phyloP scores from a whole-genome alignment of 2,797 vertebrate species.

The Hapalemur alaotrensis region DNA sequence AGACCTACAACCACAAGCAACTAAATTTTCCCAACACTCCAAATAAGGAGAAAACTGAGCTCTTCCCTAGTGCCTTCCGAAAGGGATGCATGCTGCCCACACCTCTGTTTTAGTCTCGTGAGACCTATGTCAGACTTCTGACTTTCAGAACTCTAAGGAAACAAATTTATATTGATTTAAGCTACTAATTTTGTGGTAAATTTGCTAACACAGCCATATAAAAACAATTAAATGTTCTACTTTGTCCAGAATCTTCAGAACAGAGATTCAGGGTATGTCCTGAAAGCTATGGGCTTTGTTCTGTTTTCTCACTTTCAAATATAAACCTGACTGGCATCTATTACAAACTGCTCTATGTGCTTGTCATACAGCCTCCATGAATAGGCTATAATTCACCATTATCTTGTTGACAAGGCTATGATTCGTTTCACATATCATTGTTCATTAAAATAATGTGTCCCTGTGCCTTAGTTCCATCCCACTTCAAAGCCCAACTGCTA shows the following conservation, averaged over 20 bases:
- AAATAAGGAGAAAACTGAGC: background rate
- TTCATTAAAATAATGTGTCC: slow-evolving; percentile 83
- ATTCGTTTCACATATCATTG: slow-evolving; percentile 81
- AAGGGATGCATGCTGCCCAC: background rate
- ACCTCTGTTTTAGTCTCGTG: background rate
- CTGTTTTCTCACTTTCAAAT: background rate
- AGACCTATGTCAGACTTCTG: background rate
- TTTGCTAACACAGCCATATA: background rate
- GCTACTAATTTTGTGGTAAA: background rate
- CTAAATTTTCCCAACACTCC: background rate
- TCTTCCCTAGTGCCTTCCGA: background rate
- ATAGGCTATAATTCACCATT: slow-evolving; percentile 79
- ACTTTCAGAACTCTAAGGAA: background rate
- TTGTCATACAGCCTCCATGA: slow-evolving; percentile 57
- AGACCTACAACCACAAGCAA: background rate
- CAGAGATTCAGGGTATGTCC: background rate
- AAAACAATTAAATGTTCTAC: background rate
- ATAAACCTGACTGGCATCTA: slow-evolving; percentile 64
- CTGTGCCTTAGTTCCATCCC: slow-evolving; percentile 65
- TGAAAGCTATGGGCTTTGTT: background rate
- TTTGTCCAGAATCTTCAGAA: background rate
- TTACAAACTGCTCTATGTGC: slow-evolving; percentile 54
- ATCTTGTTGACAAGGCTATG: slow-evolving; percentile 81
- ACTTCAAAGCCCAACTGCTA: slow-evolving; percentile 77
- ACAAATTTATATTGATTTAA: background rate